Percentiles rank a stretch among this genome's conserved stretches.
phyloP scores from a whole-genome alignment of 2,113 vertebrate species.

The Sander vitreus region DNA sequence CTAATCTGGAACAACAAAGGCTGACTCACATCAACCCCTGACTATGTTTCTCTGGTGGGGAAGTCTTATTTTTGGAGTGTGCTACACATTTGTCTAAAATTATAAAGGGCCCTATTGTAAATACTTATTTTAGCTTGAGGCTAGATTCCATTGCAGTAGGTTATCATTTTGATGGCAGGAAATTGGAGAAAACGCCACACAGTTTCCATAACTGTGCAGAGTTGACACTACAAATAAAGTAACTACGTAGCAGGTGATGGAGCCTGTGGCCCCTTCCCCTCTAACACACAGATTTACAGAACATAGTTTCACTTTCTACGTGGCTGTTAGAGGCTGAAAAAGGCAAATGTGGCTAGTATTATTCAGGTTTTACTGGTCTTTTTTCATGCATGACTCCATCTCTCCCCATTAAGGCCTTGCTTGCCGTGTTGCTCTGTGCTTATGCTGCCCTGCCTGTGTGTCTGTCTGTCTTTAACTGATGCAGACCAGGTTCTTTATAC shows the following conservation, averaged over 20 bases:
- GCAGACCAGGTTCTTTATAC: slow-evolving; percentile 58
- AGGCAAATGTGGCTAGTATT: slow-evolving; percentile 18
- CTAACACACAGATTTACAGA: slow-evolving; percentile 11
- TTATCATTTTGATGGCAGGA: background rate
- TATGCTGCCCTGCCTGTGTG: slow-evolving; percentile 34
- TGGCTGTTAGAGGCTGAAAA: slow-evolving; percentile 21
- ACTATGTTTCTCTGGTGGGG: slow-evolving; percentile 20
- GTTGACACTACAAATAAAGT: background rate
- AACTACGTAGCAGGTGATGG: slow-evolving; percentile 14
- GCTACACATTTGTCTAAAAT: background rate
- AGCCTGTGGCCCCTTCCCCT: background rate
- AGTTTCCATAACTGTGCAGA: background rate
- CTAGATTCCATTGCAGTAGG: background rate
- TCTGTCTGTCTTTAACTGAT: slow-evolving; percentile 67
- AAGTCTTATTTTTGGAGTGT: slow-evolving; percentile 43
- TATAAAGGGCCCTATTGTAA: background rate
- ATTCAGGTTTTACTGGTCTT: slow-evolving; percentile 41
- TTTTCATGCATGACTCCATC: slow-evolving; percentile 52
- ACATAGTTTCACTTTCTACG: background rate
- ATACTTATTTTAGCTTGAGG: background rate
- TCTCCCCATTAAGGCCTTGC: slow-evolving; percentile 54
- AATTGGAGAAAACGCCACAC: background rate
- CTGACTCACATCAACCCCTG: slow-evolving; percentile 31
- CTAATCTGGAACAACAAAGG: background rate
- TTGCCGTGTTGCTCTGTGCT: slow-evolving; percentile 61